phyloP scores from a whole-genome alignment of 1,140 invertebrate species.

The Dinoponera quadriceps region DNA sequence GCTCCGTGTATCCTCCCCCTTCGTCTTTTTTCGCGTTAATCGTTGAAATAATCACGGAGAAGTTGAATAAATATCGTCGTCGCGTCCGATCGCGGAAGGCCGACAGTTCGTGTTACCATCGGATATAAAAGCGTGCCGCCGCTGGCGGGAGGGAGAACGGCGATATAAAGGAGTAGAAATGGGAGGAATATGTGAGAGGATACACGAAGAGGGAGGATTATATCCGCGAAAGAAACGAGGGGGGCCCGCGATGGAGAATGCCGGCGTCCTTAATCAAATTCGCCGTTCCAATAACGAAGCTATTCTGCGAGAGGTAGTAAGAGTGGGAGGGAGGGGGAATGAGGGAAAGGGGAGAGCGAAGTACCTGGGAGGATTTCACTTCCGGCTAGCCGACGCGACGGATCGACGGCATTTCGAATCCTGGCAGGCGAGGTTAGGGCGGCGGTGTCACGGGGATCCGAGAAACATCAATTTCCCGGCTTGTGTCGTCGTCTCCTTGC shows the following conservation, averaged over 20 bases:
- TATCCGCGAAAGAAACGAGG: constrained; percentile 12
- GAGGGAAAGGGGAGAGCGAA: not conserved
- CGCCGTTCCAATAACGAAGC: constrained; percentile 43
- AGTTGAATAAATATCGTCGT: not conserved
- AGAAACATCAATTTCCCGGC: constrained; percentile 67
- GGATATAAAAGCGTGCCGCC: not conserved
- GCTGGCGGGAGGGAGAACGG: not conserved
- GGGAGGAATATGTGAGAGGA: not conserved
- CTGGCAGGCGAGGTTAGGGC: constrained; percentile 2
- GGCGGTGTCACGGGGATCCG: constrained; percentile 19
- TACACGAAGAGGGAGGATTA: constrained; percentile 14
- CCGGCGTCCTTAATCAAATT: constrained; percentile 40
- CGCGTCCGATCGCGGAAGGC: no score
- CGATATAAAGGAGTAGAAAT: not conserved
- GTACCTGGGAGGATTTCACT: constrained; percentile 54
- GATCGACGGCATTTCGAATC: constrained; percentile 38
- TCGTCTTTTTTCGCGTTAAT: no score
- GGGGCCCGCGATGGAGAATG: not conserved
- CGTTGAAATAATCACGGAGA: not conserved
- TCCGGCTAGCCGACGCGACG: constrained; percentile 21
- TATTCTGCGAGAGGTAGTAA: not conserved
- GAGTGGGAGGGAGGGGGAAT: not conserved
- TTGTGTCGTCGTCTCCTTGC: constrained; percentile 50
- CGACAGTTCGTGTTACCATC: not conserved
- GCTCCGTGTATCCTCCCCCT: no score